phyloP scores from a whole-genome alignment of 2,113 vertebrate species.

The Esox niger region DNA sequence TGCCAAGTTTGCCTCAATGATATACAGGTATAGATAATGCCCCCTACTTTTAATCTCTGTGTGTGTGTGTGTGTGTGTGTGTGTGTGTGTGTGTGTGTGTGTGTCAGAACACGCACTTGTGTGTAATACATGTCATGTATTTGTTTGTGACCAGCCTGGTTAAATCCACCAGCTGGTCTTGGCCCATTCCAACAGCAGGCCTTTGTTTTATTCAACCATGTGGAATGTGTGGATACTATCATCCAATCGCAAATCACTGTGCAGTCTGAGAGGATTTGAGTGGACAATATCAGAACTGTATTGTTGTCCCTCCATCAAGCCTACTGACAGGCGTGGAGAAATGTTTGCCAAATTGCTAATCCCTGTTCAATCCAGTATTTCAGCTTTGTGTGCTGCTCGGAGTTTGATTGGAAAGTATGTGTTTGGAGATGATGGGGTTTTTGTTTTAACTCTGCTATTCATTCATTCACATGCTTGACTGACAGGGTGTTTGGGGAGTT shows the following conservation, averaged over 20 bases:
- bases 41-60: slow-evolving; percentile 25
- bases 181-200: neutral
- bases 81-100: slow-evolving; percentile 1
- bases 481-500: slow-evolving; percentile 14
- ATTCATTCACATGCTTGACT: slow-evolving; percentile 32
- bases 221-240: neutral
- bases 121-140: neutral
- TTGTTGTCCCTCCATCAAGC: too few relatives aligned
- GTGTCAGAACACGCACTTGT: too few relatives aligned
- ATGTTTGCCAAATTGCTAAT: too few relatives aligned
- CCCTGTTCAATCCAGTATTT: too few relatives aligned
- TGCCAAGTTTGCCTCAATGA: slow-evolving; percentile 72
- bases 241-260: neutral
- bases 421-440: too few relatives aligned
- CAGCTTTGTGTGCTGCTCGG: too few relatives aligned
- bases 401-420: too few relatives aligned
- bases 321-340: too few relatives aligned
- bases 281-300: too few relatives aligned
- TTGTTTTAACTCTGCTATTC: slow-evolving; percentile 23
- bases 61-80: slow-evolving; percentile 10
- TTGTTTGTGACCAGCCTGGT: neutral
- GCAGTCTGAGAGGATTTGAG: too few relatives aligned
- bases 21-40: slow-evolving; percentile 51
- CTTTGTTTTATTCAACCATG: slow-evolving; percentile 4
- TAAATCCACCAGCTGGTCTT: neutral